Evolutionary conservation across 1,140 invertebrate genomes (phyloP), one percentile per base, ranked within the genome.

Genomic region (Geopemphigus sp.): DNA sequence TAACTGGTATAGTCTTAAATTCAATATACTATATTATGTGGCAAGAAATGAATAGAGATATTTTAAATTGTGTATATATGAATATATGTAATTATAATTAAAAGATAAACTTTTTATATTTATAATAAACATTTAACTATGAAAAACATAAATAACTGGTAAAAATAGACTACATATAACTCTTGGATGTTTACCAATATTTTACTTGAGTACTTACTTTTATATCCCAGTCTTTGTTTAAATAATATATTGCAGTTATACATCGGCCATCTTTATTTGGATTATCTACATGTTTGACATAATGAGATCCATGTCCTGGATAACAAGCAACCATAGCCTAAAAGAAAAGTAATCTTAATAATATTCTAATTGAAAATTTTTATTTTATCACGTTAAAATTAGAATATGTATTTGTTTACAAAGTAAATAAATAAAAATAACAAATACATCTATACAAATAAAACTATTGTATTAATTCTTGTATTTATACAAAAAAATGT

Each of bases 271-370:
- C 96, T 84, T 90, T 89, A 85, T 96, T 96, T n/a, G 96, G 96
- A 89, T 98, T 98, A 85, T 98, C 96, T 39, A 98, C 94, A 86
- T 98, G 96, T 86, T 96, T 95, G 24, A 98, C 94, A 85, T 98
- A 98, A 84, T 94, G 93, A 17, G 94, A 92, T 68, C 95, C 95
- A 80, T 91, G 90, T 19, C 95, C 95, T 14, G 96, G 96, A 86
- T 98, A 98, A 85, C 95, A 97, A 54, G 96, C 95, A 29, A 98
- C 92, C 96, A 98, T 98, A 15, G 95, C 96, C 95, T 97, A 86
- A 74, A 88, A 87, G 12, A 50, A 6, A 8, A 39, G 32, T 39
- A 4, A 39, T 8, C n/a, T n/a, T n/a, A 39, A 39, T 39, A 39
- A 39, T 39, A 39, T 39, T 39, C 8, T 39, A 39, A 39, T 39